A percentile compares a stretch with the other conserved stretches of the same genome.
phyloP scores from a whole-genome alignment of 2,797 vertebrate genomes.

The Danio jaintianensis region DNA sequence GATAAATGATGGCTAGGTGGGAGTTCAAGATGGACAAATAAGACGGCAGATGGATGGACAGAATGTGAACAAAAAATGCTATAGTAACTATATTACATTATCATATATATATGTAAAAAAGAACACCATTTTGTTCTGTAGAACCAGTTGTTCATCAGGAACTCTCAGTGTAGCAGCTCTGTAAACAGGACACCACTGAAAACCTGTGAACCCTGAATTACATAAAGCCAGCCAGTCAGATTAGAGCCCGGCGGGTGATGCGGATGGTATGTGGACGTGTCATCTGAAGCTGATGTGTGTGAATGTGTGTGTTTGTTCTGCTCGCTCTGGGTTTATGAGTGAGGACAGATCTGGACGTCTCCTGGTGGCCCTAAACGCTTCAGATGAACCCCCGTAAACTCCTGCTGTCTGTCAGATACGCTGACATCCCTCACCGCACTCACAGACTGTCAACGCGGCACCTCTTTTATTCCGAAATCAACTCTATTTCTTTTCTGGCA shows the following conservation, averaged over 20 bases:
- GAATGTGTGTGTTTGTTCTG: constrained; percentile 31
- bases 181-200: not conserved
- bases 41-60: too few relatives aligned
- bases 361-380: constrained; percentile 42
- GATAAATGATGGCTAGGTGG: too few relatives aligned
- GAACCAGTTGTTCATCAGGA: not conserved
- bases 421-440: constrained; percentile 40
- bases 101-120: too few relatives aligned
- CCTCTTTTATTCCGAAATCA: constrained; percentile 43
- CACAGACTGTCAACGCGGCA: constrained; percentile 9
- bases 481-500: constrained; percentile 47
- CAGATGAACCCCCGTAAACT: constrained; percentile 40
- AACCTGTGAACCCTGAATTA: not conserved
- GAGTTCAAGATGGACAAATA: too few relatives aligned
- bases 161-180: not conserved
- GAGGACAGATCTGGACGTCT: constrained; percentile 37
- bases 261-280: not conserved
- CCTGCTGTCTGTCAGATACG: constrained; percentile 32
- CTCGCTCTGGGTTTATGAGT: constrained; percentile 37
- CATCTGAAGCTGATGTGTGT: not conserved
- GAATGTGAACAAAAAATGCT: too few relatives aligned
- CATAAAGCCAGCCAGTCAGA: constrained; percentile 1
- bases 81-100: too few relatives aligned
- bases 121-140: too few relatives aligned
- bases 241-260: not conserved